Percentiles rank a stretch among this genome's conserved stretches.
Evolutionary conservation across 2,113 vertebrate genomes (phyloP).

Genomic region (Procavia capensis): DNA sequence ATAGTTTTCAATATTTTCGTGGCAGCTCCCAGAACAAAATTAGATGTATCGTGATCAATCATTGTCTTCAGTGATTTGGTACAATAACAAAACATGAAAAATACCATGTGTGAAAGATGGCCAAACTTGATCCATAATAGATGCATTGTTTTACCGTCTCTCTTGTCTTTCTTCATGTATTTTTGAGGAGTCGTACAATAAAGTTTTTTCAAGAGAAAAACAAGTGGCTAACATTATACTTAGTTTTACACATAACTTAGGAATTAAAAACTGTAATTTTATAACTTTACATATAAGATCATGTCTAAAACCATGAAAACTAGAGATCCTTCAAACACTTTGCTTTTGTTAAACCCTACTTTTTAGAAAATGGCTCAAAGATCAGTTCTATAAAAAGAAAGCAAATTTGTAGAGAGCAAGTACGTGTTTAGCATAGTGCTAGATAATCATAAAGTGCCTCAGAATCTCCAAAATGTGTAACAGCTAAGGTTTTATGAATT

Average conservation of each 20-base stretch:
- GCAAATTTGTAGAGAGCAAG: neutral
- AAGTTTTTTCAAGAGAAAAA: neutral
- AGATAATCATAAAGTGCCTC: neutral
- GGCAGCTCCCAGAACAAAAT: neutral
- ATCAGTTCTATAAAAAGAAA: neutral
- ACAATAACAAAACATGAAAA: neutral
- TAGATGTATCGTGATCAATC: neutral
- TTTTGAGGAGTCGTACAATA: constrained; percentile 25
- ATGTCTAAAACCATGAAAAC: constrained; percentile 33
- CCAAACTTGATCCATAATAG: neutral
- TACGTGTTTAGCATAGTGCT: neutral
- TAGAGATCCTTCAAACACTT: neutral
- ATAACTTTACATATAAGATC: neutral
- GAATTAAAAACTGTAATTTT: neutral
- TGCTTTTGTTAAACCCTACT: neutral
- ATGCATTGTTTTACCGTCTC: neutral
- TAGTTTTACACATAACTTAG: neutral
- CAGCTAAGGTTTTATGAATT: neutral
- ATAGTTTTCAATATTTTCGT: neutral
- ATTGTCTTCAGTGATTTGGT: neutral
- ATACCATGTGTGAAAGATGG: neutral
- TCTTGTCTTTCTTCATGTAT: neutral
- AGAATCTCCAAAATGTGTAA: neutral
- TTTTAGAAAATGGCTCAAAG: neutral
- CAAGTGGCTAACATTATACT: neutral